Percentiles rank a stretch among this genome's conserved stretches.
Conservation (phyloP, 2,888 invertebrate species). For the Agrilus biguttatus region DNA sequence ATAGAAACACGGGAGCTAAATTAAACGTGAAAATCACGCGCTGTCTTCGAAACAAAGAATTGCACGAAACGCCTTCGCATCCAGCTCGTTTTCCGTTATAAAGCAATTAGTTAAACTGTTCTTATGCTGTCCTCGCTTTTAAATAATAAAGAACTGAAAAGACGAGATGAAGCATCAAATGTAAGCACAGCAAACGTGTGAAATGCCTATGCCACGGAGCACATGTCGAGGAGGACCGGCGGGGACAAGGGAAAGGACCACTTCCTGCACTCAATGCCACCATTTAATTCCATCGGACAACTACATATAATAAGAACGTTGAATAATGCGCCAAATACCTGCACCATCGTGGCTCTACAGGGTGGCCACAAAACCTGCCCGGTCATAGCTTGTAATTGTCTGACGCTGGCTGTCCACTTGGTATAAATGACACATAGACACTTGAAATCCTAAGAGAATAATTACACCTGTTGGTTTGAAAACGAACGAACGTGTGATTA, state of each 20-base stretch:
- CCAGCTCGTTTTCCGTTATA: no score
- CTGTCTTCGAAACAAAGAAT: no score
- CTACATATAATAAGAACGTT: conserved; percentile 7
- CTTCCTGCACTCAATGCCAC: conserved; percentile 23
- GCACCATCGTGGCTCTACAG: conserved; percentile 16
- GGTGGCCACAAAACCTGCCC: conserved; percentile 14
- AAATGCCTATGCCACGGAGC: conserved; percentile 19
- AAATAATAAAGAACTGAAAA: conserved; percentile 8
- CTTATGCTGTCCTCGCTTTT: no score
- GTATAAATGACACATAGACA: no score
- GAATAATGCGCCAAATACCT: no score
- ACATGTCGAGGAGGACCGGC: conserved; percentile 25
- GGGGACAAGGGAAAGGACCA: conserved; percentile 11
- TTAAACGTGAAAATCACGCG: no score
- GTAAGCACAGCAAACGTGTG: conserved; percentile 22
- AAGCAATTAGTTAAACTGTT: no score
- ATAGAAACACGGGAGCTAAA: no score
- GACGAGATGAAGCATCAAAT: conserved; percentile 11
- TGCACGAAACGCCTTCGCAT: no score
- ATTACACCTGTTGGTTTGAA: no score
- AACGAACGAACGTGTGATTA: neutral
- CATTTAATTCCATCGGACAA: conserved; percentile 26
- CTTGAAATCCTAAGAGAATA: no score
- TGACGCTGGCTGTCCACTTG: neutral
- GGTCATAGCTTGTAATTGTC: conserved; percentile 13